Evolutionary conservation across 2,113 vertebrate species (phyloP).

Genomic region (Cervus canadensis): DNA sequence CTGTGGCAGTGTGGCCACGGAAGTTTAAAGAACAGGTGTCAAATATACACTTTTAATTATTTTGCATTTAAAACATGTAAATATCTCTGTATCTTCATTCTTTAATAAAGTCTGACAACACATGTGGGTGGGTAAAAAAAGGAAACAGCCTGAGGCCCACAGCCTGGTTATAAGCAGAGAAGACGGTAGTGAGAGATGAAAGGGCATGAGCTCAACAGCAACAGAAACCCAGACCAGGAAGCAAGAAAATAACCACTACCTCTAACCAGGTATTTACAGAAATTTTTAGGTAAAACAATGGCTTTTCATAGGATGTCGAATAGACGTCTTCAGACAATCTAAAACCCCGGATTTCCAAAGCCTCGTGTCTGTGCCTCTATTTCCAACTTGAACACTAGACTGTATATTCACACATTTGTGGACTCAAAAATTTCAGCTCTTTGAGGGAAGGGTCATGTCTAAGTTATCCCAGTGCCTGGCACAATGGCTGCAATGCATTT

Average conservation of each 20-base stretch:
- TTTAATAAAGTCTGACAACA: conserved; percentile 4
- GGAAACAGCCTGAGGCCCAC: neutral
- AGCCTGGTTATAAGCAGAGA: neutral
- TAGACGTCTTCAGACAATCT: neutral
- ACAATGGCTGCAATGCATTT: neutral
- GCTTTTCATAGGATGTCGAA: neutral
- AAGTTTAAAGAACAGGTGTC: neutral
- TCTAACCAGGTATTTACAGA: neutral
- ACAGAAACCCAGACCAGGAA: neutral
- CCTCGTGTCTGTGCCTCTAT: neutral
- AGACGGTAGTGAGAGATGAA: neutral
- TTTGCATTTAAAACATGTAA: neutral
- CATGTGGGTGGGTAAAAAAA: neutral
- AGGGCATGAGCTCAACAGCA: neutral
- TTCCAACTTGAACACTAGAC: neutral
- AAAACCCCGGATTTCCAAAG: neutral
- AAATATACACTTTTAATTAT: neutral
- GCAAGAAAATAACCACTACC: neutral
- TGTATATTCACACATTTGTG: neutral
- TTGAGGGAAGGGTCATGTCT: neutral
- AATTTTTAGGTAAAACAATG: neutral
- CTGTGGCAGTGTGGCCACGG: neutral
- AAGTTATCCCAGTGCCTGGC: neutral
- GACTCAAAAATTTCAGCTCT: neutral
- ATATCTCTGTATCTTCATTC: neutral